These are phyloP conservation scores for Alcis repandata DNA, from an alignment of 2,888 invertebrate species.

Conservation along the genomic window DNA sequence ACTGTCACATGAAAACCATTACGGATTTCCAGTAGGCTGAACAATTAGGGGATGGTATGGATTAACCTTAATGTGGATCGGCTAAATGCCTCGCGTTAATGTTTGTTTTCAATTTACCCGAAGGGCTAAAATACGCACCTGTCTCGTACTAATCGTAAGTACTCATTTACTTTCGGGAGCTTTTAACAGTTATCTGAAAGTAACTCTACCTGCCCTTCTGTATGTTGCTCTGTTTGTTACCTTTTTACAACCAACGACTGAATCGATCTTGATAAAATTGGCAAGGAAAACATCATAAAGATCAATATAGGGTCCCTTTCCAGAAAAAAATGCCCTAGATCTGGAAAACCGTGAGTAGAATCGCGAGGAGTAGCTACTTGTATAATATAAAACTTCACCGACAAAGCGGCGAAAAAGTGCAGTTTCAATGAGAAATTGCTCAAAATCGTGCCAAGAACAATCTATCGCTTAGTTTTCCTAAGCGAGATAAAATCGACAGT, in stretches of 20 bases:
- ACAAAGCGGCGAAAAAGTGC: not conserved
- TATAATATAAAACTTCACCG: not conserved
- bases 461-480: slow-evolving; percentile 9
- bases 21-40: slow-evolving; percentile 11
- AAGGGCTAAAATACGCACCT: slow-evolving; percentile 1
- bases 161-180: not conserved
- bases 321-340: too few relatives aligned
- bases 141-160: not conserved
- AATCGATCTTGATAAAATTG: too few relatives aligned
- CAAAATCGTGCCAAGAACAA: slow-evolving; percentile 10
- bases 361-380: not conserved
- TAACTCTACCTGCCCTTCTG: too few relatives aligned
- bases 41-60: slow-evolving; percentile 18
- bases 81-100: slow-evolving; percentile 10
- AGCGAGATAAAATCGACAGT: slow-evolving; percentile 15
- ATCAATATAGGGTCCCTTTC: too few relatives aligned
- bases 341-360: too few relatives aligned
- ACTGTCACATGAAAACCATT: slow-evolving; percentile 22
- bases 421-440: slow-evolving; percentile 17
- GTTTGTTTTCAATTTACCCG: slow-evolving; percentile 9
- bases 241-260: too few relatives aligned
- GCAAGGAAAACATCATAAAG: too few relatives aligned
- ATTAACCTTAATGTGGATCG: slow-evolving; percentile 21
- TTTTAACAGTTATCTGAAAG: not conserved
- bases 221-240: too few relatives aligned